A percentile compares a stretch with the other conserved stretches of the same genome.
Evolutionary conservation across 2,113 vertebrate species (phyloP).

Genomic region (Onychostoma macrolepis): DNA sequence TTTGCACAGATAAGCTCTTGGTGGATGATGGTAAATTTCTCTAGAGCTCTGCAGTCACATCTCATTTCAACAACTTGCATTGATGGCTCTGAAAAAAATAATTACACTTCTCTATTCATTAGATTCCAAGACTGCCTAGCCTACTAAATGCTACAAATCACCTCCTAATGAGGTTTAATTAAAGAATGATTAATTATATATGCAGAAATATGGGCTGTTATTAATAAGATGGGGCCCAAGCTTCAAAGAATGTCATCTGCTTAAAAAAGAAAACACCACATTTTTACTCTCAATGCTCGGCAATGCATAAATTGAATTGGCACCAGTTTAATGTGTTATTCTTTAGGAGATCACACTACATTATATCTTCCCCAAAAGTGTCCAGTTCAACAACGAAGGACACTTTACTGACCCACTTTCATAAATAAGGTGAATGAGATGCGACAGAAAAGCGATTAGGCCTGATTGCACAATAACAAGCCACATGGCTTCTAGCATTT

Average conservation of each 20-base stretch:
- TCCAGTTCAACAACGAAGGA: conserved; percentile 33
- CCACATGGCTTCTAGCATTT: conserved; percentile 35
- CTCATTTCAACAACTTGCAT: conserved; percentile 34
- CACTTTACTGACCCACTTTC: conserved; percentile 46
- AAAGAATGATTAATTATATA: conserved; percentile 38
- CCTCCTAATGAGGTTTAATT: conserved; percentile 40
- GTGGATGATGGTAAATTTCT: conserved; percentile 16
- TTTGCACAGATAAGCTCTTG: conserved; percentile 2
- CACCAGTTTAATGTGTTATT: conserved; percentile 4
- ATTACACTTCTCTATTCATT: conserved; percentile 44
- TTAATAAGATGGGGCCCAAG: conserved; percentile 32
- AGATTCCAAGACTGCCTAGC: conserved; percentile 32
- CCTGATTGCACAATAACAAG: conserved; percentile 49
- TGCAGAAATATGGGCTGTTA: conserved; percentile 26
- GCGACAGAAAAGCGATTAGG: conserved; percentile 38
- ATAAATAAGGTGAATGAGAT: conserved; percentile 41
- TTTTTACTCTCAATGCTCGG: conserved; percentile 10
- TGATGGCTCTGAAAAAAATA: conserved; percentile 2
- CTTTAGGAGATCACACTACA: background rate
- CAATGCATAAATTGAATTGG: conserved; percentile 5
- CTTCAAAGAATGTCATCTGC: conserved; percentile 1
- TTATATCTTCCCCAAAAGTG: conserved; percentile 5
- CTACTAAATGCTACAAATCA: conserved; percentile 37
- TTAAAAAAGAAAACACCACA: conserved; percentile 15
- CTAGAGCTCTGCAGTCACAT: conserved; percentile 15